These are phyloP conservation scores for Lithophane socia DNA, from an alignment of 2,888 invertebrate species.

Conservation along the genomic window DNA sequence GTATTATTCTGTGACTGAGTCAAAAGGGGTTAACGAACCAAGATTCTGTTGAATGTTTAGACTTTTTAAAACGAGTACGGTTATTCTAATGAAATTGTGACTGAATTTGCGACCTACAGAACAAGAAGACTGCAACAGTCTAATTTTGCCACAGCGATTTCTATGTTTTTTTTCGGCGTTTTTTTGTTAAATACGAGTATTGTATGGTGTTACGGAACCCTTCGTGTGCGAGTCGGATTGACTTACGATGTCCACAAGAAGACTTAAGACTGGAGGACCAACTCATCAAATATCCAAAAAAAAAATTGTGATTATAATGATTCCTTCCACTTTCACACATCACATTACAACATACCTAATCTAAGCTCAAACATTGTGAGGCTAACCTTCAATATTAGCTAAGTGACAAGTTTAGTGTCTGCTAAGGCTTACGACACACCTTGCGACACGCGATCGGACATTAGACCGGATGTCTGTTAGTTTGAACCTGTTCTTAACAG, in stretches of 20 bases:
- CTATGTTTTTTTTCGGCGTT: not conserved
- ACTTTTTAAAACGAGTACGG: not conserved
- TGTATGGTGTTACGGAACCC: too few relatives aligned
- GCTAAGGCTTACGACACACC: slow-evolving; percentile 53
- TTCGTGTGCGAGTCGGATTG: too few relatives aligned
- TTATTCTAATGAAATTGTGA: not conserved
- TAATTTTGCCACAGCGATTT: not conserved
- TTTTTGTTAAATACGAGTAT: too few relatives aligned
- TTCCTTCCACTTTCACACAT: slow-evolving; percentile 33
- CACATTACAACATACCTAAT: slow-evolving; percentile 46
- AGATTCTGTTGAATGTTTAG: not conserved
- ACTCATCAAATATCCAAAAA: not conserved
- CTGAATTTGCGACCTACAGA: not conserved
- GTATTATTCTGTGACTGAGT: not conserved
- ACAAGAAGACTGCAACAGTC: not conserved
- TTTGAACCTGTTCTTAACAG: slow-evolving; percentile 36
- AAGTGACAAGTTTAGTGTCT: slow-evolving; percentile 54
- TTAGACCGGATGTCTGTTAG: slow-evolving; percentile 60
- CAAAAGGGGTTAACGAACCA: not conserved
- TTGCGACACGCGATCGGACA: slow-evolving; percentile 57
- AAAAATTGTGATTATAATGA: slow-evolving; percentile 1
- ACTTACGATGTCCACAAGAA: too few relatives aligned
- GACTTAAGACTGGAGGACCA: not conserved
- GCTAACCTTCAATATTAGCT: slow-evolving; percentile 59
- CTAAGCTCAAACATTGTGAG: slow-evolving; percentile 39